A percentile compares a stretch with the other conserved stretches of the same genome.
Conservation (phyloP, 2,113 vertebrate genomes). For the Oreochromis tanganicae region DNA sequence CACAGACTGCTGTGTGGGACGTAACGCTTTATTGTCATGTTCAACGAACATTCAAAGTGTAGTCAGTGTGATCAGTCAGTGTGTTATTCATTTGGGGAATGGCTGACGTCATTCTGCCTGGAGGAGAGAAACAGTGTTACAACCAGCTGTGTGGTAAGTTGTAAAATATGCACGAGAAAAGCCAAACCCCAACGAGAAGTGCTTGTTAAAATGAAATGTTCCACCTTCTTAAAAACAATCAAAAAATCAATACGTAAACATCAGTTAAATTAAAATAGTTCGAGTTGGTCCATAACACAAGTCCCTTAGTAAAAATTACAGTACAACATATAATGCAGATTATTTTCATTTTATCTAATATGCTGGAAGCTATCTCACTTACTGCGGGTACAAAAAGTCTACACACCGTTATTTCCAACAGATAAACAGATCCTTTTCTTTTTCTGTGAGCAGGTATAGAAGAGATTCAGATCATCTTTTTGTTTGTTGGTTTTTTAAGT, state of each 20-base stretch:
- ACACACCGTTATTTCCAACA: not conserved
- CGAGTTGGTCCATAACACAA: not conserved
- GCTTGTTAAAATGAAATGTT: not conserved
- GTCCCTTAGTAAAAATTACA: not conserved
- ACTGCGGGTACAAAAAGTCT: not conserved
- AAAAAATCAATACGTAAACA: not conserved
- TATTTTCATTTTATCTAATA: not conserved
- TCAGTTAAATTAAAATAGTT: not conserved
- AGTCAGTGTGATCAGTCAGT: not conserved
- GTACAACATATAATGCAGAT: not conserved
- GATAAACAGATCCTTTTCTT: not conserved
- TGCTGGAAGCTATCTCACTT: not conserved
- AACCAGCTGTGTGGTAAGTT: not conserved
- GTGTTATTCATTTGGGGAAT: not conserved
- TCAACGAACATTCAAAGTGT: not conserved
- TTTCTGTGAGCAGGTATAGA: not conserved
- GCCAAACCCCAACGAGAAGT: not conserved
- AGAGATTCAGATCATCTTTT: not conserved
- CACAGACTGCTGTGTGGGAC: not conserved
- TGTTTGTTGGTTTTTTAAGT: not conserved
- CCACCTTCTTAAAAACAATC: not conserved
- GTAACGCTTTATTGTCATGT: constrained; percentile 40
- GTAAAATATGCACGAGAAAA: not conserved
- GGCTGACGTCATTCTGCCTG: not conserved
- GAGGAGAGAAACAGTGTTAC: not conserved